Conservation (phyloP, 2,888 invertebrate genomes). For the Hanleya hanleyi region DNA sequence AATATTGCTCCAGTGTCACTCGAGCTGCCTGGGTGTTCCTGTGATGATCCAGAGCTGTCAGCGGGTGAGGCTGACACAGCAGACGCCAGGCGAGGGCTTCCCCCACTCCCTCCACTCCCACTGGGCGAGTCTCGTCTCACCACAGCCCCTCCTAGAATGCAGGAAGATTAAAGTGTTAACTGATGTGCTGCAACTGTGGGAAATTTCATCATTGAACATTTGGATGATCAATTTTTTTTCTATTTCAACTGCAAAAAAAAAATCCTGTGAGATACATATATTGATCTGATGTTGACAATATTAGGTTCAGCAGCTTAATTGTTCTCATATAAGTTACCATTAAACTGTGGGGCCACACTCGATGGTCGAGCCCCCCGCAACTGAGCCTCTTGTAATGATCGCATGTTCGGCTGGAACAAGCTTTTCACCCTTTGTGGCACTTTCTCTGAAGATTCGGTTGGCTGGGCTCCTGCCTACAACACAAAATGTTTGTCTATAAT, state of each 20-base stretch:
- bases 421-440: conserved; percentile 48
- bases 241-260: no score
- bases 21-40: not conserved
- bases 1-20: not conserved
- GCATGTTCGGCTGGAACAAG: conserved; percentile 54
- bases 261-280: no score
- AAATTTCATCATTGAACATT: no score
- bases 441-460: no score
- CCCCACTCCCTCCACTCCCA: conserved; percentile 6
- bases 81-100: not conserved
- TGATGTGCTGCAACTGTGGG: no score
- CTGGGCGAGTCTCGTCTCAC: not conserved
- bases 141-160: not conserved
- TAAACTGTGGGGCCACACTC: conserved; percentile 44
- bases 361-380: conserved; percentile 51
- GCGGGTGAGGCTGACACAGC: not conserved
- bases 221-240: no score
- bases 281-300: no score
- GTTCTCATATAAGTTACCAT: conserved; percentile 35
- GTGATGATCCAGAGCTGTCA: not conserved
- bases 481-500: no score
- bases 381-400: conserved; percentile 53
- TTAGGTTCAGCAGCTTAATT: no score
- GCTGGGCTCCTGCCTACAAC: no score
- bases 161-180: no score